These are phyloP conservation scores for Parasteatoda lunata DNA, from an alignment of 2,888 invertebrate species.

Conservation along the genomic window DNA sequence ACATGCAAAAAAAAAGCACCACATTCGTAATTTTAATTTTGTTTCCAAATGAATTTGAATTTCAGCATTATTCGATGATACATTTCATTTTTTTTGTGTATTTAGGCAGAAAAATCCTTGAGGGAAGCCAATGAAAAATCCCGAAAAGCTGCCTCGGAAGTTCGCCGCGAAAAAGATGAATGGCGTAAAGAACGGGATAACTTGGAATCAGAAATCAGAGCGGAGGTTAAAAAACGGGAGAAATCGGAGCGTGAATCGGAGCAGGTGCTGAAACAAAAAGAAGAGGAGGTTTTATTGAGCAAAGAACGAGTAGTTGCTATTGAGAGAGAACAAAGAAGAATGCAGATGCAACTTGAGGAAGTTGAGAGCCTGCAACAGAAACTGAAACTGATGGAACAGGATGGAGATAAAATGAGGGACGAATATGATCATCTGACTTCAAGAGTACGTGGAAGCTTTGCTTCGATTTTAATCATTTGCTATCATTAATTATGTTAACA, in stretches of 20 bases:
- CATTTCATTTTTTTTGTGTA: too few species aligned
- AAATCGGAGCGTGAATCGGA: conserved; percentile 82
- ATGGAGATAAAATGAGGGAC: conserved; percentile 81
- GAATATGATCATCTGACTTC: conserved; percentile 85
- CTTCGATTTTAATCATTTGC: too few species aligned
- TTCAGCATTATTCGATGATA: too few species aligned
- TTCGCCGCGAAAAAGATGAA: conserved; percentile 79
- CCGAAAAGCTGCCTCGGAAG: conserved; percentile 73
- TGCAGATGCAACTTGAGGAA: conserved; percentile 66
- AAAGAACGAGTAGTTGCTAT: conserved; percentile 70
- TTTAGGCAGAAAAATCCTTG: conserved; percentile 78
- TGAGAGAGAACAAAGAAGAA: conserved; percentile 69
- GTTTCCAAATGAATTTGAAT: too few species aligned
- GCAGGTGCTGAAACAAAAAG: conserved; percentile 76
- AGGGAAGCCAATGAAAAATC: conserved; percentile 80
- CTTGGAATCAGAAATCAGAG: conserved; percentile 73
- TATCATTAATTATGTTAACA: too few species aligned
- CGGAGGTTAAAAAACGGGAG: conserved; percentile 81
- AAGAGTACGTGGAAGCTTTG: conserved; percentile 72
- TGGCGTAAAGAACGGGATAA: conserved; percentile 79
- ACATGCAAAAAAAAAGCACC: too few species aligned
- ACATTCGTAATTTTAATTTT: too few species aligned
- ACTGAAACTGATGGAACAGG: conserved; percentile 80
- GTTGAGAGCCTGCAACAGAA: conserved; percentile 58
- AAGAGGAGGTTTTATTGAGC: conserved; percentile 71